Conservation (phyloP, 2,113 vertebrate genomes). For the Pholis gunnellus region DNA sequence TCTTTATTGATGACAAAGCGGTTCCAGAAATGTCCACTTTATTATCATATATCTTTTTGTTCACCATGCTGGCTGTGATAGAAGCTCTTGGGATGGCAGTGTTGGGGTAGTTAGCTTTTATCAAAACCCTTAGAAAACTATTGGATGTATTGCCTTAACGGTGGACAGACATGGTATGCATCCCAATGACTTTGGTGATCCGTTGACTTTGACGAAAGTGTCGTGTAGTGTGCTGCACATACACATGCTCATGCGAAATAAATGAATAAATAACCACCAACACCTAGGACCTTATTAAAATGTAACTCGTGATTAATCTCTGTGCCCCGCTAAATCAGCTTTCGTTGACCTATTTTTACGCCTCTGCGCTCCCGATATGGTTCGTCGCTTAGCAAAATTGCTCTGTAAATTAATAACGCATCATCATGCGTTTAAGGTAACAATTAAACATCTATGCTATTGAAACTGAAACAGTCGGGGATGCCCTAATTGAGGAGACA, state of each 20-base stretch:
- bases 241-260: constrained; percentile 25
- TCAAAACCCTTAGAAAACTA: neutral
- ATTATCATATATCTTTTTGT: neutral
- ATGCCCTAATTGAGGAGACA: constrained; percentile 6
- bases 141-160: neutral
- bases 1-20: neutral
- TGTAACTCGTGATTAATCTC: constrained; percentile 75
- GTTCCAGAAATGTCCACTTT: neutral
- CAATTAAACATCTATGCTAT: constrained; percentile 56
- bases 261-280: constrained; percentile 58
- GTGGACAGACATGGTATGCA: neutral
- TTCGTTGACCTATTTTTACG: constrained; percentile 74
- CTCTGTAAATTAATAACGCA: constrained; percentile 71
- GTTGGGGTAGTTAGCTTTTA: neutral
- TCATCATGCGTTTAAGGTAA: constrained; percentile 76
- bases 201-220: neutral
- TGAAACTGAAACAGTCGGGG: constrained; percentile 1
- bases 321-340: constrained; percentile 57
- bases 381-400: constrained; percentile 67
- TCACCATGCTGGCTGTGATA: neutral
- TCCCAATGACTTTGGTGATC: neutral
- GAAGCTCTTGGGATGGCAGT: neutral
- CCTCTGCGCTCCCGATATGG: constrained; percentile 49
- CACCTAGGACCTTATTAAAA: constrained; percentile 69
- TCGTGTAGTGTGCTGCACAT: neutral